phyloP scores from a whole-genome alignment of 2,888 invertebrate genomes.

The Drosophila mimica region DNA sequence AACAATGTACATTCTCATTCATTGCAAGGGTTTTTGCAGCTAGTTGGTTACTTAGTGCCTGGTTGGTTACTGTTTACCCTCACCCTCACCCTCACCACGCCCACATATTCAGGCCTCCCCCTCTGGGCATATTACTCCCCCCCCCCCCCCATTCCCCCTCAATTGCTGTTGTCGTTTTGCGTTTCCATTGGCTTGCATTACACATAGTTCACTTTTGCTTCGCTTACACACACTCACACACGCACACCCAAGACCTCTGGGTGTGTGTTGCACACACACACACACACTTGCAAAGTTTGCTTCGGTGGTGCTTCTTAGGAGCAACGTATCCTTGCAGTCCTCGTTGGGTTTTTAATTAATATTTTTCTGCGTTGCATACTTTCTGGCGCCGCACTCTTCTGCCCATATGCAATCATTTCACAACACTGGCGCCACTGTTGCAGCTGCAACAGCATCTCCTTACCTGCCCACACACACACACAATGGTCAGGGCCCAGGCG shows the following conservation, averaged over 20 bases:
- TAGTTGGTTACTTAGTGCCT: conserved; percentile 69
- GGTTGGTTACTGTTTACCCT: conserved; percentile 4
- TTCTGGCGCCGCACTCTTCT: conserved; percentile 7
- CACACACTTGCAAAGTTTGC: neutral
- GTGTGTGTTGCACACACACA: conserved; percentile 1
- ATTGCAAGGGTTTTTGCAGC: conserved; percentile 59
- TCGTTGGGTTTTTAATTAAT: conserved; percentile 68
- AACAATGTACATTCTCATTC: conserved; percentile 71
- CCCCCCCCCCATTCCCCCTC: neutral
- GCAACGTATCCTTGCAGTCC: conserved; percentile 15
- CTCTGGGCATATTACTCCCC: neutral
- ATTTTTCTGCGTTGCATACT: conserved; percentile 66
- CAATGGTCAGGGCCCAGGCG: conserved; percentile 2
- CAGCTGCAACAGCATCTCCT: conserved; percentile 33
- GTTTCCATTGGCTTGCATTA: conserved; percentile 41
- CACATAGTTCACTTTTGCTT: conserved; percentile 8
- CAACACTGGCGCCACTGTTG: conserved; percentile 45
- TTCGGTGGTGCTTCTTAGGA: conserved; percentile 1
- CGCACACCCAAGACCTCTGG: neutral
- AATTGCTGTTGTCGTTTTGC: conserved; percentile 38
- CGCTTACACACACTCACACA: neutral
- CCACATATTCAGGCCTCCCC: neutral
- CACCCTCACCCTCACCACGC: neutral
- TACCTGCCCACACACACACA: conserved; percentile 14
- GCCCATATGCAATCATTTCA: conserved; percentile 43